Conservation (phyloP, 2,888 invertebrate species). For the Epistrophe eligans region DNA sequence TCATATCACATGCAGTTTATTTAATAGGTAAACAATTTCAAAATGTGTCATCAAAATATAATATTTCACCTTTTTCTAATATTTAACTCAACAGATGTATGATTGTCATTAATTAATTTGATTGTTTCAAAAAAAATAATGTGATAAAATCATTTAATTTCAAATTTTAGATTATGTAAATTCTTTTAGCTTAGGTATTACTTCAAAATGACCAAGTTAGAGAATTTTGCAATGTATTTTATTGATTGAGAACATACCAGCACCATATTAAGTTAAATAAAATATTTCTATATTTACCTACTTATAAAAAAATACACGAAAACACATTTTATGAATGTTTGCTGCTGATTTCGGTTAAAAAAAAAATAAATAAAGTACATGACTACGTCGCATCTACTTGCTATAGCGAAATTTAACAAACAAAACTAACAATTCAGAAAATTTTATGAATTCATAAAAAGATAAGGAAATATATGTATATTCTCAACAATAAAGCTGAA, state of each 20-base stretch:
- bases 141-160: conserved; percentile 2
- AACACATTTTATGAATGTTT: not conserved
- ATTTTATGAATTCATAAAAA: too few species aligned
- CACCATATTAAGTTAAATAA: not conserved
- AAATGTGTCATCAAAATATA: conserved; percentile 1
- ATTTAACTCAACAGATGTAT: not conserved
- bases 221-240: not conserved
- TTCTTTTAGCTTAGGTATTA: not conserved
- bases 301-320: not conserved
- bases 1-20: not conserved
- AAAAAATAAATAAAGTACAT: not conserved
- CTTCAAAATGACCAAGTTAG: not conserved
- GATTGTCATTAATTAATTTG: not conserved
- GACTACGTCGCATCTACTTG: not conserved
- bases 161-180: not conserved
- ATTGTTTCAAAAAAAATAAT: conserved; percentile 5
- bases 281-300: not conserved
- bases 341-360: not conserved
- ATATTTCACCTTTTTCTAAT: not conserved
- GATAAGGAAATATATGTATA: too few species aligned
- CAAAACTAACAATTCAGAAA: not conserved
- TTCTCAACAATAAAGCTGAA: too few species aligned
- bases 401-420: not conserved
- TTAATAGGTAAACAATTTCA: not conserved
- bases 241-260: not conserved